Percentiles rank a stretch among this genome's conserved stretches.
Conservation (phyloP, 2,113 vertebrate genomes). For the Mobula hypostoma region DNA sequence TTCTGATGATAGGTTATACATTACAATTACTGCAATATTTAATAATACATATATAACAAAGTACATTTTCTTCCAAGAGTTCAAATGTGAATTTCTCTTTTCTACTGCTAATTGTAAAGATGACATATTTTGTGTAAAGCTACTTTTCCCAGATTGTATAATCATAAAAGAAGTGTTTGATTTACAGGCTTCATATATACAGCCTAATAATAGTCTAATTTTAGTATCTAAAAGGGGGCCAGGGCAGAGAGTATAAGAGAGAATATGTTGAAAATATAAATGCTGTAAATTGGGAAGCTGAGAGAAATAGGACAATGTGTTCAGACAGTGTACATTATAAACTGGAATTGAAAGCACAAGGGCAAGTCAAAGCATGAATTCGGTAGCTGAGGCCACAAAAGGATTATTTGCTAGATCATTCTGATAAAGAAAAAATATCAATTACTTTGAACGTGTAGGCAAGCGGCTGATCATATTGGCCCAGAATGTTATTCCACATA, state of each 20-base stretch:
- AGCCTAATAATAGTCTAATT: conserved; percentile 24
- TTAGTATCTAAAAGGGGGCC: conserved; percentile 18
- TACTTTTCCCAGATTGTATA: background rate
- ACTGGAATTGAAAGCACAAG: background rate
- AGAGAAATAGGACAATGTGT: conserved; percentile 20
- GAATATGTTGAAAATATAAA: conserved; percentile 13
- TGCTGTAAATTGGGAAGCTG: conserved; percentile 13
- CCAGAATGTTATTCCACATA: background rate
- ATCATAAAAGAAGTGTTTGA: background rate
- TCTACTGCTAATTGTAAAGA: background rate
- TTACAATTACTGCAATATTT: background rate
- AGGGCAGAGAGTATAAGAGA: conserved; percentile 13
- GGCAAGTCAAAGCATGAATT: background rate
- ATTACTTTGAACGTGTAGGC: background rate
- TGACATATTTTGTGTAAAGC: background rate
- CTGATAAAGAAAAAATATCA: background rate
- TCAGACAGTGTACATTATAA: background rate
- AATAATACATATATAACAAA: background rate
- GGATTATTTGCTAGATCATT: background rate
- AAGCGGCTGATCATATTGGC: background rate
- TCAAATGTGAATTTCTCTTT: background rate
- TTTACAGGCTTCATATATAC: conserved; percentile 23
- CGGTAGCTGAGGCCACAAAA: background rate
- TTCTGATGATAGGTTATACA: background rate
- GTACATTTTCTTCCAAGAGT: background rate